Conservation (phyloP, 1,140 invertebrate species). For the Cherax quadricarinatus region DNA sequence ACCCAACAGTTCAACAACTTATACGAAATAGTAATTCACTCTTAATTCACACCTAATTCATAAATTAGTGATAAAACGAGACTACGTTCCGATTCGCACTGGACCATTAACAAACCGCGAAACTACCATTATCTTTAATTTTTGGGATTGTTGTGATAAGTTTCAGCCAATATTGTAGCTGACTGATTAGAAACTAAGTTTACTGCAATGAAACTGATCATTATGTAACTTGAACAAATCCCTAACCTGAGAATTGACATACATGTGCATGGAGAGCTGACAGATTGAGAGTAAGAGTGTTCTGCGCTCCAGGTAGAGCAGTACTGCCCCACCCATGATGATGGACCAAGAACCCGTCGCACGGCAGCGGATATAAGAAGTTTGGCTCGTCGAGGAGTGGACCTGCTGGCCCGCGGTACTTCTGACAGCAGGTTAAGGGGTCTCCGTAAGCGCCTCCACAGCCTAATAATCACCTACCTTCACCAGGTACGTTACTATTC, state of each 20-base stretch:
- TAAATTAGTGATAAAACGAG: no score
- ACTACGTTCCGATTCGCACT: no score
- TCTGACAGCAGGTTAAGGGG: slow-evolving; percentile 43
- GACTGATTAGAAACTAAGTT: no score
- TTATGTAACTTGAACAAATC: no score
- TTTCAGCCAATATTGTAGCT: no score
- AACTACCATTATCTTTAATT: no score
- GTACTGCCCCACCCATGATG: not conserved
- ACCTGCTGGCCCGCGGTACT: slow-evolving; percentile 46
- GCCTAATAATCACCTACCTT: slow-evolving; percentile 35
- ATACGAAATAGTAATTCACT: slow-evolving; percentile 7
- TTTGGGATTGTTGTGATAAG: no score
- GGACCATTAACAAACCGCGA: no score
- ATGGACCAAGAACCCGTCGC: not conserved
- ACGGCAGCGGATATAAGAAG: slow-evolving; percentile 8
- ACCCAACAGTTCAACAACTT: slow-evolving; percentile 18
- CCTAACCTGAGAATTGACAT: no score
- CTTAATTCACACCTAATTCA: not conserved
- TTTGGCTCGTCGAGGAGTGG: slow-evolving; percentile 28
- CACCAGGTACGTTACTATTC: slow-evolving; percentile 3
- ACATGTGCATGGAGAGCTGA: no score
- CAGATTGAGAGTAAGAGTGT: no score
- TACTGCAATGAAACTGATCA: no score
- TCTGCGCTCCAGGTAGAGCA: not conserved
- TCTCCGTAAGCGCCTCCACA: slow-evolving; percentile 40